These are phyloP conservation scores for Brachionus calyciflorus DNA, from an alignment of 1,140 invertebrate genomes.

Conservation along the genomic window DNA sequence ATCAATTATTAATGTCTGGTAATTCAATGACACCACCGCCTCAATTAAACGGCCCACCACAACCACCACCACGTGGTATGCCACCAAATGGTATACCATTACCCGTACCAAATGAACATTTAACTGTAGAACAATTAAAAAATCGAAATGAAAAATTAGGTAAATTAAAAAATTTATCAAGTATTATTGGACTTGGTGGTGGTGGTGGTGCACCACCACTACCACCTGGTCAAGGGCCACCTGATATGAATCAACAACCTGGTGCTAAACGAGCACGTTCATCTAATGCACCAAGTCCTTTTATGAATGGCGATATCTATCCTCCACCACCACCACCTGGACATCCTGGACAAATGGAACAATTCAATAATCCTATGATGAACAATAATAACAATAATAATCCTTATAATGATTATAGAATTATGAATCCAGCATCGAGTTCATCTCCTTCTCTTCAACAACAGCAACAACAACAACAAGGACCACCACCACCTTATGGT, in stretches of 20 bases:
- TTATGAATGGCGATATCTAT: neutral
- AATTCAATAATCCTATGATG: neutral
- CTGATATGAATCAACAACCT: neutral
- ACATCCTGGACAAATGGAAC: neutral
- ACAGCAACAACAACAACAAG: slow-evolving; percentile 14
- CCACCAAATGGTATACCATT: neutral
- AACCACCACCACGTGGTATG: neutral
- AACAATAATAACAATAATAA: neutral
- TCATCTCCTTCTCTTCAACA: neutral
- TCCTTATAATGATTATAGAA: neutral
- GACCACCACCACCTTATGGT: slow-evolving; percentile 32
- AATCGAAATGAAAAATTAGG: slow-evolving; percentile 86
- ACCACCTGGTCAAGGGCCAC: neutral
- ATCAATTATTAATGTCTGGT: neutral
- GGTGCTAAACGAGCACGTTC: neutral
- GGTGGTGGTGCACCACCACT: neutral
- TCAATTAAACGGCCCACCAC: neutral
- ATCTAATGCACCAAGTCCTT: neutral
- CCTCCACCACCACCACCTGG: too few species aligned
- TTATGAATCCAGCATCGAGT: neutral
- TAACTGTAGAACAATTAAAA: slow-evolving; percentile 89
- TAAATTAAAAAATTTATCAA: slow-evolving; percentile 66
- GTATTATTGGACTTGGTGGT: slow-evolving; percentile 1
- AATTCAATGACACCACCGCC: neutral
- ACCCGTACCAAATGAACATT: slow-evolving; percentile 59